Percentiles rank a stretch among this genome's conserved stretches.
Conservation (phyloP, 2,797 vertebrate genomes). For the Hoplostethus mediterraneus region DNA sequence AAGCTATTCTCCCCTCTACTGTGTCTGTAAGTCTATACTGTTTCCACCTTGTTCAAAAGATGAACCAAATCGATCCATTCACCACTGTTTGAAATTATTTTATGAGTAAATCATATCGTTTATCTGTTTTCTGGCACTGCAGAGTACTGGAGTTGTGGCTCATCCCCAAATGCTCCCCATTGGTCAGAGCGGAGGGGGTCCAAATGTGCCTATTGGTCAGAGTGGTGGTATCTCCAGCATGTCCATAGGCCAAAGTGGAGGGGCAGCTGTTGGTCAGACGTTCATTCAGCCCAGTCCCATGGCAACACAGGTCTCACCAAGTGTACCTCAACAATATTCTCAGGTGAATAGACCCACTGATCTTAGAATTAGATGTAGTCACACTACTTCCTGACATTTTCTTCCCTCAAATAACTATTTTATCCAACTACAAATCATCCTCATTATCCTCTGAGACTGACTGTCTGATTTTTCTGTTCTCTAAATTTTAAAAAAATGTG, state of each 20-base stretch:
- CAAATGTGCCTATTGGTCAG: slow-evolving; percentile 77
- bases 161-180: slow-evolving; percentile 78
- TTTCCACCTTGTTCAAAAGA: slow-evolving; percentile 16
- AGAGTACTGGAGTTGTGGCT: slow-evolving; percentile 65
- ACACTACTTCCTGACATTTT: slow-evolving; percentile 12
- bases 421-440: slow-evolving; percentile 52
- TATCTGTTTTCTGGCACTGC: slow-evolving; percentile 53
- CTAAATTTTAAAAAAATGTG: slow-evolving; percentile 56
- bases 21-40: slow-evolving; percentile 72
- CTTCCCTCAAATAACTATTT: slow-evolving; percentile 45
- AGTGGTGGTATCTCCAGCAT: slow-evolving; percentile 74
- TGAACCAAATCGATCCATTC: not conserved
- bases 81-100: slow-evolving; percentile 1
- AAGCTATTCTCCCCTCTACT: slow-evolving; percentile 66
- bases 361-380: slow-evolving; percentile 20
- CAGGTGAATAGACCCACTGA: slow-evolving; percentile 77
- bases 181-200: slow-evolving; percentile 76
- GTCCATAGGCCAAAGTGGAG: slow-evolving; percentile 78
- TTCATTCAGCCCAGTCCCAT: slow-evolving; percentile 82
- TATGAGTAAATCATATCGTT: slow-evolving; percentile 13
- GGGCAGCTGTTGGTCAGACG: slow-evolving; percentile 74
- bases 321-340: slow-evolving; percentile 83
- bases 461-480: slow-evolving; percentile 45
- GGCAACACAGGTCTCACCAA: slow-evolving; percentile 84
- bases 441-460: slow-evolving; percentile 50